Base-by-base conservation (phyloP, 2,797 vertebrate species). In the Moxostoma hubbsi region DNA sequence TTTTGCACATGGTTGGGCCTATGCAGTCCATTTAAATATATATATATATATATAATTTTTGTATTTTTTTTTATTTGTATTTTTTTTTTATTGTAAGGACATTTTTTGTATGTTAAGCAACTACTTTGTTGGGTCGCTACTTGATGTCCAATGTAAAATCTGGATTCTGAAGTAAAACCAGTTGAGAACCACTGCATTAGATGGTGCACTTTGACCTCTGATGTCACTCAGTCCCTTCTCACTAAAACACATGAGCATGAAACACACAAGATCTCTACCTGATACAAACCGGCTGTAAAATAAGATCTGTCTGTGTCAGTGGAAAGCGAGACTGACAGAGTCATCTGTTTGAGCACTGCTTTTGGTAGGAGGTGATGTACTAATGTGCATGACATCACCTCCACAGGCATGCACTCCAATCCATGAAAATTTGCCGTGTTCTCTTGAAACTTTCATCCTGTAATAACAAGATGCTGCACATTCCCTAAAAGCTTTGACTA, bases 381-480 rank as follows among this genome's bases (percentile, higher is more conserved):
- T 36, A 36, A 36, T 36, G 68, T 88, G 91, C 89, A 90, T 90
- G 86, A 89, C 77, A 81, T 87, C 84, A 86, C 16, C 71, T 69
- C 83, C 15, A 84, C 65, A 69, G 75, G 80, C 83, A 86, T 80
- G 78, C 71, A 65, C 15, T 81, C 54, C 75, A 9, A 71, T 81
- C 83, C 80, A 82, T 78, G 71, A 81, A 77, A 68, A 77, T 77
- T 79, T 68, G 55, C 79, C 65, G 36, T 82, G 72, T 81, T 68
- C 24, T 15, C 74, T 84, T 36, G 6, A 24, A 69, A 47, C 63
- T 74, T 80, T 83, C 18, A 58, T 81, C 43, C 78, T 70, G 69
- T 82, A 64, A 75, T 86, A 86, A 87, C 82, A 83, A 81, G 47
- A 43, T 65, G 66, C 77, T 73, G 75, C 53, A 1, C 66, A 67